These are phyloP conservation scores for Drosophila maculinotata DNA, from an alignment of 2,888 invertebrate genomes.

Conservation along the genomic window DNA sequence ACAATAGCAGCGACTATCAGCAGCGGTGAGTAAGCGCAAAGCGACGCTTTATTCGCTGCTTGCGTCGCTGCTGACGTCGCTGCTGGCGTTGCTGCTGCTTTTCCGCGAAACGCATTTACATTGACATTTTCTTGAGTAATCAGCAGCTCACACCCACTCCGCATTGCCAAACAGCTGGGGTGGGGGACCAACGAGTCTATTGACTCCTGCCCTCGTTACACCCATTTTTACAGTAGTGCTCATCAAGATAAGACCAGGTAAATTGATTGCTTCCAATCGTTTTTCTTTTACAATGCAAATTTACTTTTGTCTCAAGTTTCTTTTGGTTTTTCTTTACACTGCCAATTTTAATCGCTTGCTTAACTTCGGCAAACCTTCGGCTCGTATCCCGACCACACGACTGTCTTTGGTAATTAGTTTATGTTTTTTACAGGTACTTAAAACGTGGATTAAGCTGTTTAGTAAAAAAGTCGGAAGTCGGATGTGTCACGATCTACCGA, in stretches of 20 bases:
- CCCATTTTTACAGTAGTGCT: slow-evolving; percentile 1
- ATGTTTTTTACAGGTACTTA: not conserved
- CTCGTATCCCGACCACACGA: too few species aligned
- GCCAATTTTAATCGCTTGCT: too few species aligned
- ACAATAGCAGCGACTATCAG: slow-evolving; percentile 30
- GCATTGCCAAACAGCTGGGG: slow-evolving; percentile 47
- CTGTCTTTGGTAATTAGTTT: not conserved
- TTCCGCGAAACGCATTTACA: slow-evolving; percentile 69
- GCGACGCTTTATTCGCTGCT: slow-evolving; percentile 38
- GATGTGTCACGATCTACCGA: slow-evolving; percentile 24
- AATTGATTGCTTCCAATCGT: not conserved
- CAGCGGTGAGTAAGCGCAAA: slow-evolving; percentile 56
- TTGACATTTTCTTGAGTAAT: slow-evolving; percentile 69
- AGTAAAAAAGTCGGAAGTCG: slow-evolving; percentile 18
- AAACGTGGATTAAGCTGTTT: slow-evolving; percentile 2
- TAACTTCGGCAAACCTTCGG: not conserved
- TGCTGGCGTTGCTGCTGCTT: slow-evolving; percentile 39
- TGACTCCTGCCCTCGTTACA: slow-evolving; percentile 26
- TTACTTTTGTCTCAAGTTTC: too few species aligned
- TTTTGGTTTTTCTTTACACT: not conserved
- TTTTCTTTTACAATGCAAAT: too few species aligned
- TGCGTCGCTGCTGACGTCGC: slow-evolving; percentile 13
- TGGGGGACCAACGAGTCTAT: slow-evolving; percentile 26
- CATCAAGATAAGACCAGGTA: not conserved
- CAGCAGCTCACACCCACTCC: slow-evolving; percentile 34